Evolutionary conservation across 2,113 vertebrate species (phyloP).

Genomic region (Sula dactylatra): DNA sequence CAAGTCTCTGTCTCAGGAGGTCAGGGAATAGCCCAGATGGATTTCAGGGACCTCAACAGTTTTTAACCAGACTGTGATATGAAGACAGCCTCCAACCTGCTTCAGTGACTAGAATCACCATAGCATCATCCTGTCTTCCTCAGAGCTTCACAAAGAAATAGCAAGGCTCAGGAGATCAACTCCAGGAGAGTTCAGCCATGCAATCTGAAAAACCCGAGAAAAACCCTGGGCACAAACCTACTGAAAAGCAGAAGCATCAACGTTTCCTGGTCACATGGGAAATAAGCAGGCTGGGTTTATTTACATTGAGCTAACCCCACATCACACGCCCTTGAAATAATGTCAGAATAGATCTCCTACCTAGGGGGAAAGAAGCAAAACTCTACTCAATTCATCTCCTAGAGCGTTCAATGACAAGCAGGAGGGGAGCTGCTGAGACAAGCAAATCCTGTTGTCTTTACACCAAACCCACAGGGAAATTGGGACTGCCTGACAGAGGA

Average conservation of each 20-base stretch:
- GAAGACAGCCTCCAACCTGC: background rate
- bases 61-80: background rate
- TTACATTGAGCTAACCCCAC: background rate
- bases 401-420: background rate
- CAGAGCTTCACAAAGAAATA: background rate
- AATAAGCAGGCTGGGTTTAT: background rate
- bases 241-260: background rate
- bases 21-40: background rate
- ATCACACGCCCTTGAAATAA: background rate
- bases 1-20: too few relatives aligned
- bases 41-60: background rate
- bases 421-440: background rate
- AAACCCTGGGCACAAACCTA: background rate
- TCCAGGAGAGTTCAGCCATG: background rate
- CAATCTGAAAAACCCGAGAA: background rate
- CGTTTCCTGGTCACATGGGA: fast-evolving
- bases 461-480: slow-evolving; percentile 19
- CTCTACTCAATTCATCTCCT: background rate
- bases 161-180: background rate
- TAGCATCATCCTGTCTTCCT: background rate
- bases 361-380: background rate
- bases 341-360: background rate
- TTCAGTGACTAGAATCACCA: background rate
- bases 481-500: background rate
- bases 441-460: slow-evolving; percentile 28